These are phyloP conservation scores for Ooceraea biroi DNA, from an alignment of 1,140 invertebrate genomes.

Conservation along the genomic window DNA sequence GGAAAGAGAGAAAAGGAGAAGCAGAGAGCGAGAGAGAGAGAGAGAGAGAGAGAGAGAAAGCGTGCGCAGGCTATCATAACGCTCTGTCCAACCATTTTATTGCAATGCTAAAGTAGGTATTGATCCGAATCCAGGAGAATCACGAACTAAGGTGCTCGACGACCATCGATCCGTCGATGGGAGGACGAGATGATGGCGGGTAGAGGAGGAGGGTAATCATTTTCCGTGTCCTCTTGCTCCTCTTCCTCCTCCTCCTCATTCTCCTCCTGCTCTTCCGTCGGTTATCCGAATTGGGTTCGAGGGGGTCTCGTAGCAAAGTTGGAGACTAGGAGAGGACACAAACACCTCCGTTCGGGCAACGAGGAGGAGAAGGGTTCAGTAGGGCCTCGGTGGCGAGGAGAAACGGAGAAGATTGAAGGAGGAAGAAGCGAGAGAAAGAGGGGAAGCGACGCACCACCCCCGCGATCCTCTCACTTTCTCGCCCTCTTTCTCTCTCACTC, in stretches of 20 bases:
- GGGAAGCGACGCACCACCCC: slow-evolving; percentile 38
- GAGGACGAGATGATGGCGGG: slow-evolving; percentile 63
- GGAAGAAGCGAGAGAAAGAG: slow-evolving; percentile 58
- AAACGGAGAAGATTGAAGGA: slow-evolving; percentile 64
- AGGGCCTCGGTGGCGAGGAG: slow-evolving; percentile 64
- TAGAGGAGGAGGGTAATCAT: slow-evolving; percentile 73
- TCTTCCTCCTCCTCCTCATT: slow-evolving; percentile 55
- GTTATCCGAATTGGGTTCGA: slow-evolving; percentile 80
- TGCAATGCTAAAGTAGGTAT: slow-evolving; percentile 77
- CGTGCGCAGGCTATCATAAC: slow-evolving; percentile 70
- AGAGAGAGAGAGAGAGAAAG: background rate
- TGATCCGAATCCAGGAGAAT: slow-evolving; percentile 77
- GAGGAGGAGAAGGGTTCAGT: slow-evolving; percentile 69
- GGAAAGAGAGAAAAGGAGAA: slow-evolving; percentile 7
- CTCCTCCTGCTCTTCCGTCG: slow-evolving; percentile 74
- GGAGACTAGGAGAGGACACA: slow-evolving; percentile 78
- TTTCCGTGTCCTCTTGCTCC: slow-evolving; percentile 67
- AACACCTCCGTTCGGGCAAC: slow-evolving; percentile 76
- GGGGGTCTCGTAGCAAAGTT: slow-evolving; percentile 77
- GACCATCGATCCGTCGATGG: slow-evolving; percentile 76
- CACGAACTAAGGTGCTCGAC: slow-evolving; percentile 77
- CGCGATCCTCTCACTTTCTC: slow-evolving; percentile 15
- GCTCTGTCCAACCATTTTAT: slow-evolving; percentile 76
- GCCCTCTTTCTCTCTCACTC: slow-evolving; percentile 18
- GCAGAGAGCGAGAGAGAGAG: slow-evolving; percentile 47